These are phyloP conservation scores for Lepus oiostolus DNA, from an alignment of 2,797 vertebrate genomes.

Conservation along the genomic window DNA sequence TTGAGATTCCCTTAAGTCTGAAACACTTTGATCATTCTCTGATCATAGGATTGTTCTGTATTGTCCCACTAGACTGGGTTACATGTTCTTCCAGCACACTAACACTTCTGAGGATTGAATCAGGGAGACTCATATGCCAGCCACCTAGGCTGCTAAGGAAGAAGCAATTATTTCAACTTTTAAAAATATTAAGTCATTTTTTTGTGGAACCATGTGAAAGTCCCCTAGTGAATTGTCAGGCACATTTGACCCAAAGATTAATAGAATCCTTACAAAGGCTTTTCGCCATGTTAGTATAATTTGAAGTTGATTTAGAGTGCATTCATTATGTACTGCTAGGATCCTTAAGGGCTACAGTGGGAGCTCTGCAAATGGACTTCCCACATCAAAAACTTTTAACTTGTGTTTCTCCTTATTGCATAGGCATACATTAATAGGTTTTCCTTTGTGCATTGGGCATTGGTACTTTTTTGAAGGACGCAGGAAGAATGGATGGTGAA, in stretches of 20 bases:
- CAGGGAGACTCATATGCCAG: not conserved
- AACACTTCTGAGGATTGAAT: not conserved
- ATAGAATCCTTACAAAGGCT: not conserved
- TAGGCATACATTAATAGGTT: not conserved
- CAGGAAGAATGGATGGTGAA: slow-evolving; percentile 41
- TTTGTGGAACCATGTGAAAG: not conserved
- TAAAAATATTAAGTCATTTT: not conserved
- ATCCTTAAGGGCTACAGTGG: not conserved
- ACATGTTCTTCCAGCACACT: not conserved
- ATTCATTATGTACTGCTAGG: slow-evolving; percentile 15
- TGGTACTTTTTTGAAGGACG: slow-evolving; percentile 40
- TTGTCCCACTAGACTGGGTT: not conserved
- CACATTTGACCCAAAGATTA: slow-evolving; percentile 41
- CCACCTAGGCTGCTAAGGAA: not conserved
- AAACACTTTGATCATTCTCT: not conserved
- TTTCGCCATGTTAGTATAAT: slow-evolving; percentile 21
- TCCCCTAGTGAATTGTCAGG: not conserved
- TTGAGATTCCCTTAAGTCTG: not conserved
- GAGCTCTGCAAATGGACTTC: slow-evolving; percentile 47
- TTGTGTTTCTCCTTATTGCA: not conserved
- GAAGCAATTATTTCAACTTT: slow-evolving; percentile 26
- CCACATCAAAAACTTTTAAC: slow-evolving; percentile 48
- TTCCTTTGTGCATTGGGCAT: slow-evolving; percentile 23
- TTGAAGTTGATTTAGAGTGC: not conserved
- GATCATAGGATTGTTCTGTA: not conserved